Conservation (phyloP, 2,113 vertebrate genomes). For the Noctilio leporinus region DNA sequence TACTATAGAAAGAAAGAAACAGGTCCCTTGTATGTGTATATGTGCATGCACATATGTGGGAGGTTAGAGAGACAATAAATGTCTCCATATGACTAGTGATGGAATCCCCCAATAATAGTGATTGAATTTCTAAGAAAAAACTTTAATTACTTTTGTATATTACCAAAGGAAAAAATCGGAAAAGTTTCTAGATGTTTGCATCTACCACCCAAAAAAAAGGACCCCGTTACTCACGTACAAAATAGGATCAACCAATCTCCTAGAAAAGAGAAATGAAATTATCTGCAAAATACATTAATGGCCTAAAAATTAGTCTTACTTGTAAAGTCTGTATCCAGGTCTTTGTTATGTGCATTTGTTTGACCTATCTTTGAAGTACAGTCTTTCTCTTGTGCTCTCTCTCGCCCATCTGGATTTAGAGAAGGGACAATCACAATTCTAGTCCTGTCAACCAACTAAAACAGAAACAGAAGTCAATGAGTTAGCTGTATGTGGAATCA, state of each 20-base stretch:
- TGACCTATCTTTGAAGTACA: slow-evolving; percentile 86
- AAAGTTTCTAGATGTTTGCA: background rate
- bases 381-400: slow-evolving; percentile 87
- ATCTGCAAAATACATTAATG: background rate
- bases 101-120: background rate
- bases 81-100: background rate
- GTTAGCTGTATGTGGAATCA: background rate
- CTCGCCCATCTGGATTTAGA: slow-evolving; percentile 94
- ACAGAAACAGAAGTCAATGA: slow-evolving; percentile 41
- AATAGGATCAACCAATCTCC: background rate
- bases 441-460: slow-evolving; percentile 92
- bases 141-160: slow-evolving; percentile 22
- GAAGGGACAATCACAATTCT: slow-evolving; percentile 94
- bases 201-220: background rate
- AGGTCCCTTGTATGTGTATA: background rate
- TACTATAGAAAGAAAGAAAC: slow-evolving; percentile 36
- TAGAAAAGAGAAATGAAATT: slow-evolving; percentile 1
- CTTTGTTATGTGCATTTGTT: slow-evolving; percentile 85
- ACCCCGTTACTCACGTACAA: background rate
- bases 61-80: background rate
- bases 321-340: slow-evolving; percentile 94
- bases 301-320: slow-evolving; percentile 78
- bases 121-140: background rate
- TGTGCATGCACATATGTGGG: background rate
- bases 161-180: background rate